phyloP scores from a whole-genome alignment of 2,113 vertebrate species.

The Nothocercus nigrocapillus region DNA sequence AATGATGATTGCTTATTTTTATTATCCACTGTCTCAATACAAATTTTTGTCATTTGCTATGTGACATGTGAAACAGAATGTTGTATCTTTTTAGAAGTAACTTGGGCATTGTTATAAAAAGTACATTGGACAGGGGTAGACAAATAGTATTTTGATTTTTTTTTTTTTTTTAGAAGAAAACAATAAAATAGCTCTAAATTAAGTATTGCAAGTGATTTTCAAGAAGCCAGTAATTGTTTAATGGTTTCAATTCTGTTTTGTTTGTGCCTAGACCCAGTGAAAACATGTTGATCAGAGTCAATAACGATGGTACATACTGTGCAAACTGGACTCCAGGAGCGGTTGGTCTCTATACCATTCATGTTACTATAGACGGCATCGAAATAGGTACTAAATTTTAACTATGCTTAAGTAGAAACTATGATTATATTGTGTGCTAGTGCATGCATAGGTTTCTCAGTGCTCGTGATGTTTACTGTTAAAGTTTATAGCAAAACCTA shows the following conservation, averaged over 20 bases:
- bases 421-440: neutral
- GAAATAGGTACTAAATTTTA: conserved; percentile 89
- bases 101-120: neutral
- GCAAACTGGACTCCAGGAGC: conserved; percentile 99
- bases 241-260: neutral
- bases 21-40: neutral
- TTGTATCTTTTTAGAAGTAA: neutral
- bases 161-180: neutral
- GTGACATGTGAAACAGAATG: neutral
- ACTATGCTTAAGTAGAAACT: neutral
- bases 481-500: neutral
- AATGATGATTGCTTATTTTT: neutral
- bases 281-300: conserved; percentile 98
- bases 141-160: neutral
- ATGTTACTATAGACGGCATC: conserved; percentile 98
- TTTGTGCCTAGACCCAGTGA: conserved; percentile 90
- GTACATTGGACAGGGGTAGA: neutral
- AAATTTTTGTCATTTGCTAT: neutral
- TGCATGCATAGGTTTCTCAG: neutral
- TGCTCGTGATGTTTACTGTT: neutral
- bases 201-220: neutral
- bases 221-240: neutral
- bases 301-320: conserved; percentile 98
- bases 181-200: neutral
- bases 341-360: conserved; percentile 97